These are phyloP conservation scores for Melanchra persicariae DNA, from an alignment of 2,888 invertebrate species.

Conservation along the genomic window DNA sequence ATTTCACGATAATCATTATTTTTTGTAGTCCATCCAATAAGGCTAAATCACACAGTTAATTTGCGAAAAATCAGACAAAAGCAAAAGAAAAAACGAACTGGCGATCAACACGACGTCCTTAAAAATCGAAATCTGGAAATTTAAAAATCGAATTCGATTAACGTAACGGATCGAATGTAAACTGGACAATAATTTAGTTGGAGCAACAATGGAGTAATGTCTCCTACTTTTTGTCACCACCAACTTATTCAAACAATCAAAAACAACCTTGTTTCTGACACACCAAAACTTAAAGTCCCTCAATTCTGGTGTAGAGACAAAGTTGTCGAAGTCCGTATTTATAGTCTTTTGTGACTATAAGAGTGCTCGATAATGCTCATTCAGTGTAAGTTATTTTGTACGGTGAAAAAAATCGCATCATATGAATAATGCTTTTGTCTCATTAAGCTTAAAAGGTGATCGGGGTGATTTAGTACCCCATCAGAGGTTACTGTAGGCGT, in stretches of 20 bases:
- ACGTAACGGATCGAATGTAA: slow-evolving; percentile 72
- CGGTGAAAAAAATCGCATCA: slow-evolving; percentile 75
- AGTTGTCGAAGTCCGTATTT: slow-evolving; percentile 74
- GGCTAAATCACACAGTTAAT: slow-evolving; percentile 64
- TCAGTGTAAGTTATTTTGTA: slow-evolving; percentile 86
- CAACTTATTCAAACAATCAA: slow-evolving; percentile 17
- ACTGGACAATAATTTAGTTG: slow-evolving; percentile 73
- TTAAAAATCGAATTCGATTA: slow-evolving; percentile 72
- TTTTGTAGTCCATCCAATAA: slow-evolving; percentile 60
- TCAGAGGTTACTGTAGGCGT: slow-evolving; percentile 71
- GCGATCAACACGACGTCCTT: slow-evolving; percentile 66
- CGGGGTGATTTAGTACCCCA: slow-evolving; percentile 79
- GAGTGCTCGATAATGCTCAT: slow-evolving; percentile 84
- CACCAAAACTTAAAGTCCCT: slow-evolving; percentile 12
- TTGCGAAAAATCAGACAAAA: slow-evolving; percentile 58
- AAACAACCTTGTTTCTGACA: not conserved
- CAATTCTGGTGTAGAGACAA: not conserved
- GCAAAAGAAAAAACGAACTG: slow-evolving; percentile 38
- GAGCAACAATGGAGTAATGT: slow-evolving; percentile 73
- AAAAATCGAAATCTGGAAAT: slow-evolving; percentile 71
- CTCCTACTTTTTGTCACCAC: slow-evolving; percentile 69
- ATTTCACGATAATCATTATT: slow-evolving; percentile 44
- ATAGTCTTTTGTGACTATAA: slow-evolving; percentile 84
- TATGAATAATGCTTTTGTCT: slow-evolving; percentile 87
- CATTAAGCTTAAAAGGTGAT: slow-evolving; percentile 86